Conservation (phyloP, 2,113 vertebrate species). For the Varanus komodoensis region DNA sequence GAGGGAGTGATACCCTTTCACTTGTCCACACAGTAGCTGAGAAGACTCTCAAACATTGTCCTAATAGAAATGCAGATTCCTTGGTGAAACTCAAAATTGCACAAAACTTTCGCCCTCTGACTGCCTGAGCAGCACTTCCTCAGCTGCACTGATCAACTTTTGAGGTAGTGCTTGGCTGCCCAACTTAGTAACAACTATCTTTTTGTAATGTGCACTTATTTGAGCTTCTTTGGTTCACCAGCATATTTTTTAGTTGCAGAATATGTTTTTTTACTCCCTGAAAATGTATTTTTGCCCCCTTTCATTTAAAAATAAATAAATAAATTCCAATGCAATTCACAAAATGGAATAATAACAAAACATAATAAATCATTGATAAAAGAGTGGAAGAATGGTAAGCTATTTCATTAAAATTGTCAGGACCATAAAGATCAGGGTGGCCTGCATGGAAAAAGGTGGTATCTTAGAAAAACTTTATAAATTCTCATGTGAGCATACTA, state of each 20-base stretch:
- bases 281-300: no score
- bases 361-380: no score
- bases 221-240: no score
- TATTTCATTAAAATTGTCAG: no score
- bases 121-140: not conserved
- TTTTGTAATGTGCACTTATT: not conserved
- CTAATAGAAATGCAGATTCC: not conserved
- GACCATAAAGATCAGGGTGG: no score
- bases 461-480: no score
- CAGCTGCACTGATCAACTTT: not conserved
- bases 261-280: not conserved
- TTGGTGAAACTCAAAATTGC: not conserved
- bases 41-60: not conserved
- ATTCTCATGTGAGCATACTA: not conserved
- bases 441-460: no score
- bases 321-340: no score
- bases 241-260: not conserved
- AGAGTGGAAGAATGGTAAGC: no score
- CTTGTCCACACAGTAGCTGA: not conserved
- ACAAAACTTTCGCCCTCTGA: not conserved
- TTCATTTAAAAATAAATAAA: no score
- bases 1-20: not conserved
- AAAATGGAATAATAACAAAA: no score
- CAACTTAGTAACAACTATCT: not conserved
- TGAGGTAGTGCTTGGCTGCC: not conserved